phyloP scores from a whole-genome alignment of 2,888 invertebrate species.

The Ophion ellenae region DNA sequence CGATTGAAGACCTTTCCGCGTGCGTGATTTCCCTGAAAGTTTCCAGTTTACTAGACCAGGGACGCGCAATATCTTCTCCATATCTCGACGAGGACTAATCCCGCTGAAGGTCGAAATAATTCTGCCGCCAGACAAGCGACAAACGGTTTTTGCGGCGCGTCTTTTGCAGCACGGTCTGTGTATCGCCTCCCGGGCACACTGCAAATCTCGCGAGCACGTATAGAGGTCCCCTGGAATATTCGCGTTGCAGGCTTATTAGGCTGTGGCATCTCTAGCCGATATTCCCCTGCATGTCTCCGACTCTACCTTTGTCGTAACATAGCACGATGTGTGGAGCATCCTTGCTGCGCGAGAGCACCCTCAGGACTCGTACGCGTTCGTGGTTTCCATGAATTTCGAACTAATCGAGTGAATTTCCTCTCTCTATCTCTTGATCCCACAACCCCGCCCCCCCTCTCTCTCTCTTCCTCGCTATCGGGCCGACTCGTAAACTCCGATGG shows the following conservation, averaged over 20 bases:
- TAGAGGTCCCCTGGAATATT: slow-evolving; percentile 56
- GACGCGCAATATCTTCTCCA: background rate
- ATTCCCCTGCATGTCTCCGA: slow-evolving; percentile 25
- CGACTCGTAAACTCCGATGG: slow-evolving; percentile 56
- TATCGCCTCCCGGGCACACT: slow-evolving; percentile 45
- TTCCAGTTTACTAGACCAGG: slow-evolving; percentile 14
- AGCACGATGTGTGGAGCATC: slow-evolving; percentile 58
- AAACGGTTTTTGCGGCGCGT: slow-evolving; percentile 12
- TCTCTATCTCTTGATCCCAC: slow-evolving; percentile 29
- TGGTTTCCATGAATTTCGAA: slow-evolving; percentile 71
- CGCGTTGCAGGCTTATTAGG: slow-evolving; percentile 58
- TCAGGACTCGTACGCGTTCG: slow-evolving; percentile 66
- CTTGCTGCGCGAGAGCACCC: slow-evolving; percentile 64
- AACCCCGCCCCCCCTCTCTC: background rate
- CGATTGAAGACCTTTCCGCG: slow-evolving; percentile 6
- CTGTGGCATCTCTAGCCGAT: slow-evolving; percentile 40
- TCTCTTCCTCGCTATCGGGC: slow-evolving; percentile 7
- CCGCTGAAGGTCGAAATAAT: slow-evolving; percentile 27
- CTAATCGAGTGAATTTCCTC: slow-evolving; percentile 71
- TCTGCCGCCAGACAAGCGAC: slow-evolving; percentile 19
- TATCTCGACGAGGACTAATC: slow-evolving; percentile 35
- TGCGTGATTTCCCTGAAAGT: slow-evolving; percentile 14
- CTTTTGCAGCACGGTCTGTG: slow-evolving; percentile 14
- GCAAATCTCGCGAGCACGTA: slow-evolving; percentile 54
- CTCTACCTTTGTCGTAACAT: slow-evolving; percentile 24